Base-by-base conservation (phyloP, 2,113 vertebrate genomes). In the Ciconia stormi region DNA sequence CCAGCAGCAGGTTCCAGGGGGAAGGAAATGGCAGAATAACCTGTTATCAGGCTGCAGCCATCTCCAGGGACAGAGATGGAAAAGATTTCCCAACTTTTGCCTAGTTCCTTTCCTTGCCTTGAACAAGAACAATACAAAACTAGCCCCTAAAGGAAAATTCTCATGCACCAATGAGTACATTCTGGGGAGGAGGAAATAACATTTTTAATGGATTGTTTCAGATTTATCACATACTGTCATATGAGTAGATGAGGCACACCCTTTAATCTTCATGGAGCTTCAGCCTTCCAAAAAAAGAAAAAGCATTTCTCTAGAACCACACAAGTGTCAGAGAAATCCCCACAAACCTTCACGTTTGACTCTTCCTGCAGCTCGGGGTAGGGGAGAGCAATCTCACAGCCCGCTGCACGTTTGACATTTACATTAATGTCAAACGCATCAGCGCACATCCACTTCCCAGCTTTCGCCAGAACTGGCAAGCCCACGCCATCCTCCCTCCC, bases 111-210 rank as follows among this genome's bases (percentile, higher is more conserved):
- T 82, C 70, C 83, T 76, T 72, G 44, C 44, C 36, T 74, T 2
- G 0, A 71, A 55, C 19, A 15, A 70, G n/a, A 36, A 38, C 27
- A 62, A 83, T 32, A 86, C 10, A 69, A 91, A 80, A 55, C 29
- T 21, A 66, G 11, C 11, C 47, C 29, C 63, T 13, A 47, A 32
- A 76, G 71, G 29, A 36, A 81, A 89, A 67, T 40, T 27, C 21
- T 56, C 10, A 8, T 17, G 29, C 36, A 12, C 4, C 0, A 0
- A 26, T 26, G 6, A 69, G 14, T 30, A 17, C 11, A 6, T 40
- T 74, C 26, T 21, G 26, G 29, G 61, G 47, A 81, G 18, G 9
- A 73, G 27, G 34, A 81, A 90, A 66, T 38, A 29, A 36, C 25
- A 22, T 13, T 61, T 91, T 74, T 59, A 70, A 76, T 25, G 18